phyloP scores from a whole-genome alignment of 2,888 invertebrate genomes.

The Microplitis deprimator region DNA sequence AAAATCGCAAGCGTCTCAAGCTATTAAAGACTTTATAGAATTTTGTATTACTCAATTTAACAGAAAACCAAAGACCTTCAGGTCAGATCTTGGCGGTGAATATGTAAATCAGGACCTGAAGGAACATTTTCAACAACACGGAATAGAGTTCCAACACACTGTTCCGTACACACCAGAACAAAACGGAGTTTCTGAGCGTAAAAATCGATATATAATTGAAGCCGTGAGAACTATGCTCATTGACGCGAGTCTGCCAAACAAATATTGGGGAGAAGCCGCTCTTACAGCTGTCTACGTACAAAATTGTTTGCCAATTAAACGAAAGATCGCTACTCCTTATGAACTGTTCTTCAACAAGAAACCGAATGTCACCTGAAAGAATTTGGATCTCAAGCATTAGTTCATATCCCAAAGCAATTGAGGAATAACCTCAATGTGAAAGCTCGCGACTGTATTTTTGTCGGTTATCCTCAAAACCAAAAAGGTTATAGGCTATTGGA shows the following conservation, averaged over 20 bases:
- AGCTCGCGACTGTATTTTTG: too few species aligned
- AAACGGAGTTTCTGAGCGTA: slow-evolving; percentile 36
- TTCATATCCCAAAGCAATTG: too few species aligned
- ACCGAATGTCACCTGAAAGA: slow-evolving; percentile 41
- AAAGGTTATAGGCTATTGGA: too few species aligned
- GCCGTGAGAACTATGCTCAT: slow-evolving; percentile 11
- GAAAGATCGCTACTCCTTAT: slow-evolving; percentile 56
- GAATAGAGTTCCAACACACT: slow-evolving; percentile 31
- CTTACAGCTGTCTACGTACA: slow-evolving; percentile 15
- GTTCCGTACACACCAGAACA: slow-evolving; percentile 42
- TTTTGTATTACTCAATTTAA: not conserved
- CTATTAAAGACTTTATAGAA: not conserved
- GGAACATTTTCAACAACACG: slow-evolving; percentile 13
- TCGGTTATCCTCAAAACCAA: too few species aligned
- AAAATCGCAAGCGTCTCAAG: not conserved
- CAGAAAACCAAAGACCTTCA: slow-evolving; percentile 26
- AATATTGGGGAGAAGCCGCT: slow-evolving; percentile 31
- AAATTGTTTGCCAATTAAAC: slow-evolving; percentile 48
- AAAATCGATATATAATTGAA: slow-evolving; percentile 32
- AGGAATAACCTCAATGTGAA: too few species aligned
- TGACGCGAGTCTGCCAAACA: slow-evolving; percentile 5
- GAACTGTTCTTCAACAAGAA: slow-evolving; percentile 63
- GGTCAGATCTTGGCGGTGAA: slow-evolving; percentile 29
- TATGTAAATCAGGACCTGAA: slow-evolving; percentile 24
- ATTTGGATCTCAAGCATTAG: too few species aligned